Percentiles rank a stretch among this genome's conserved stretches.
Conservation (phyloP, 2,797 vertebrate species). For the Rhabdomys pumilio region DNA sequence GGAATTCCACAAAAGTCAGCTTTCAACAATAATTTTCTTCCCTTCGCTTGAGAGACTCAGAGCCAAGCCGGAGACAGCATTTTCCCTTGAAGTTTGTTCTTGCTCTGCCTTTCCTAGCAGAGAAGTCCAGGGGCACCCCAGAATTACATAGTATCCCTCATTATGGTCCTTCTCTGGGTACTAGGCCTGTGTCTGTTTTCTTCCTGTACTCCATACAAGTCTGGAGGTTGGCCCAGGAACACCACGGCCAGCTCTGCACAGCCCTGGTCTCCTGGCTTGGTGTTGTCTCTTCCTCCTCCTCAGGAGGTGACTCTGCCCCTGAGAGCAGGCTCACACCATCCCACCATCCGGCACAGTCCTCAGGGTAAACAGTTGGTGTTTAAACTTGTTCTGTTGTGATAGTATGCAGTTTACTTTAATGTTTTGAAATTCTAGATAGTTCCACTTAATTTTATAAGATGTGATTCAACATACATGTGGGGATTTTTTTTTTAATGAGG, state of each 20-base stretch:
- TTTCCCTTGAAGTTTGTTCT: neutral
- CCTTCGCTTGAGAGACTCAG: neutral
- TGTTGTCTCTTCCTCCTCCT: neutral
- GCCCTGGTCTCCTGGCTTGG: neutral
- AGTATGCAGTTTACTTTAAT: conserved; percentile 30
- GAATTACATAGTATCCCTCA: neutral
- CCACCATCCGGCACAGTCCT: neutral
- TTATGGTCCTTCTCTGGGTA: neutral
- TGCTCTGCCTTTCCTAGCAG: neutral
- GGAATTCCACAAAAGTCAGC: neutral
- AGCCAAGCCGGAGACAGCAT: neutral
- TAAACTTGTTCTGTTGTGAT: neutral
- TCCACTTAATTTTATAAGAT: conserved; percentile 59
- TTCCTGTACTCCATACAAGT: neutral
- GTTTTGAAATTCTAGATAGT: conserved; percentile 57
- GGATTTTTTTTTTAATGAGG: neutral
- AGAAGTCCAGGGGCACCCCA: neutral
- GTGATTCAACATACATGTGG: neutral
- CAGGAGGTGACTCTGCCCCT: neutral
- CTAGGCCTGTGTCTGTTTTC: neutral
- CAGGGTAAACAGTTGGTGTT: neutral
- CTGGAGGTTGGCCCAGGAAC: fast-evolving
- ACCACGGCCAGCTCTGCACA: fast-evolving
- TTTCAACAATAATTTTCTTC: neutral
- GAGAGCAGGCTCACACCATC: fast-evolving